phyloP scores from a whole-genome alignment of 2,797 vertebrate species.

The Clarias fuscus region DNA sequence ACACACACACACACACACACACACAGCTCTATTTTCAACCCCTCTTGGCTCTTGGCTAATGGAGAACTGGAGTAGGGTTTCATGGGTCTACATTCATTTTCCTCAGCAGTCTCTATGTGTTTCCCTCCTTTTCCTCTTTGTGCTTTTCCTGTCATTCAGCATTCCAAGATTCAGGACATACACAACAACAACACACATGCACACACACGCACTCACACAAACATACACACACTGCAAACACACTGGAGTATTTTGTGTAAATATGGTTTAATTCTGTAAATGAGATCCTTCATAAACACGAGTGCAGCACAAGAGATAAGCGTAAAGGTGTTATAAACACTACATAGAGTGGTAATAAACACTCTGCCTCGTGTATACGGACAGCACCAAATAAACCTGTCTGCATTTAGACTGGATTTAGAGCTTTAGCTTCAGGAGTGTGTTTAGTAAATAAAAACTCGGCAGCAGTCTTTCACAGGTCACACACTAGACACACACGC shows the following conservation, averaged over 20 bases:
- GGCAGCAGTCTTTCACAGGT: slow-evolving; percentile 65
- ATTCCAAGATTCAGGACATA: slow-evolving; percentile 77
- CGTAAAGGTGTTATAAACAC: not conserved
- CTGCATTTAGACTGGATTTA: slow-evolving; percentile 5
- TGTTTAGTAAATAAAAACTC: slow-evolving; percentile 58
- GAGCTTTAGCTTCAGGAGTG: not conserved
- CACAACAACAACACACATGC: slow-evolving; percentile 72
- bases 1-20: too few relatives aligned
- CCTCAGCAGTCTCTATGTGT: not conserved
- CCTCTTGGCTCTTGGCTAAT: not conserved
- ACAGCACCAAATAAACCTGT: not conserved
- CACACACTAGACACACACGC: slow-evolving; percentile 50
- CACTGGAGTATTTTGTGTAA: not conserved
- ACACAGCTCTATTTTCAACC: not conserved
- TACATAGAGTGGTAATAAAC: not conserved
- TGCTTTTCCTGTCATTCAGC: slow-evolving; percentile 80
- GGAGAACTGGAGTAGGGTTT: not conserved
- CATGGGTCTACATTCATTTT: slow-evolving; percentile 11
- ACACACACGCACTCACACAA: not conserved
- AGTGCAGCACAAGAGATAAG: not conserved
- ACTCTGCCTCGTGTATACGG: not conserved
- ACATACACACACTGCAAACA: slow-evolving; percentile 43
- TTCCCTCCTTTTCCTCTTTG: slow-evolving; percentile 46
- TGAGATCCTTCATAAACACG: not conserved
- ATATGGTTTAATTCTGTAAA: not conserved